Base-by-base conservation (phyloP, 2,113 vertebrate species). In the Semnopithecus entellus region DNA sequence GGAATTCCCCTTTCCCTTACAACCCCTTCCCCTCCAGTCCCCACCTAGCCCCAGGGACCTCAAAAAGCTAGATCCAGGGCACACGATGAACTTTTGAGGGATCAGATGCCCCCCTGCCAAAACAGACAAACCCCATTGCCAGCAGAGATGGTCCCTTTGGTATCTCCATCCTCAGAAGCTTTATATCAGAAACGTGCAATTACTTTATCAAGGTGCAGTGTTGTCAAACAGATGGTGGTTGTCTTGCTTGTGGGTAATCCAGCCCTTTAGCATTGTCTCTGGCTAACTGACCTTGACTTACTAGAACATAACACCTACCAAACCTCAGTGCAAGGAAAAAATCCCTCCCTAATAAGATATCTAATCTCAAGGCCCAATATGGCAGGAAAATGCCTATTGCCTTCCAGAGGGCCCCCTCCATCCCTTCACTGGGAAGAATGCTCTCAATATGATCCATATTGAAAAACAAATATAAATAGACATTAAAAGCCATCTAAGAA, bases 161-260 rank as follows among this genome's bases (percentile, higher is more conserved):
- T 20, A 18, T 57, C 32, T 27, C 25, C 48, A 85, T 30, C 27
- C 55, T 61, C 43, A 27, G 45, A 61, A 38, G 20, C 25, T 52
- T 82, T 64, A n/a, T 27, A 16, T 16, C 52, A 84, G 83, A 76
- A 82, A 30, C 20, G 3, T 70, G 13, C 8, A 11, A 20, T 45
- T 50, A 48, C 72, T 40, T 52, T 6, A 20, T 5, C 14, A 10
- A 27, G 18, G 35, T 35, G 2, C 5, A 2, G 5, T 4, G 1
- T 5, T 22, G 18, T 8, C 16, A n/a, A 35, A 20, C 55, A 30
- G 25, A 40, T 1, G 0, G 22, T 7, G 3, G 55, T 27, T 11
- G 22, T 35, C 52, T n/a, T 20, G 2, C 20, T 5, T 25, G 17
- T 61, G 30, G 35, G 38, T 7, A 20, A 64, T 3, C 18, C 8